phyloP scores from a whole-genome alignment of 2,113 vertebrate species.

The Cathartes aura region DNA sequence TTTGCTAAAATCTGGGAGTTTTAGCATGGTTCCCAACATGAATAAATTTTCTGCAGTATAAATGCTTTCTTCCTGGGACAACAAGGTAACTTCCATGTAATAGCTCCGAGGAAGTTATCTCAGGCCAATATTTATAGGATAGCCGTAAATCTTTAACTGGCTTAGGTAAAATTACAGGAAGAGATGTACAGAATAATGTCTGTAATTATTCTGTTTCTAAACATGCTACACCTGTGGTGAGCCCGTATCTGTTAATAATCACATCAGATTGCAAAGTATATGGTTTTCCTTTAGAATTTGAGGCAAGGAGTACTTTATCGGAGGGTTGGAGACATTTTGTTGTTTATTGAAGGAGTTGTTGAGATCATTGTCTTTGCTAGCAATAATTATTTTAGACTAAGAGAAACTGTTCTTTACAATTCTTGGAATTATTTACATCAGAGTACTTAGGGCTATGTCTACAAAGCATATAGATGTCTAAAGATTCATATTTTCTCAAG shows the following conservation, averaged over 20 bases:
- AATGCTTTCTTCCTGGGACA: not conserved
- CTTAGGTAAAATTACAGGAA: not conserved
- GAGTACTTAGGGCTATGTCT: not conserved
- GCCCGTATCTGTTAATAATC: not conserved
- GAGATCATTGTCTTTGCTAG: not conserved
- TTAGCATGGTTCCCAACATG: not conserved
- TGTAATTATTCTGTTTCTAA: not conserved
- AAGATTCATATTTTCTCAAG: not conserved
- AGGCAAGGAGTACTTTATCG: not conserved
- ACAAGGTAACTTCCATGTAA: not conserved
- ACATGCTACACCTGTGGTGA: not conserved
- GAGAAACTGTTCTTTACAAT: not conserved
- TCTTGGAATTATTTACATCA: not conserved
- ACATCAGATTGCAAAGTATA: not conserved
- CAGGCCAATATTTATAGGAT: not conserved
- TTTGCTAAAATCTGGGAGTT: not conserved
- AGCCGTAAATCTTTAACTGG: not conserved
- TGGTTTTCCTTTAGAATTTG: not conserved
- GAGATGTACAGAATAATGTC: not conserved
- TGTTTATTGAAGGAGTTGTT: not conserved
- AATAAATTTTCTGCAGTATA: not conserved
- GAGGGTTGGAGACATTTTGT: not conserved
- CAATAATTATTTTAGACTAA: not conserved
- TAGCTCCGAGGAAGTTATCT: not conserved
- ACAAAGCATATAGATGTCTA: not conserved